Evolutionary conservation across 2,113 vertebrate genomes (phyloP).

Genomic region (Sylvilagus bachmani): DNA sequence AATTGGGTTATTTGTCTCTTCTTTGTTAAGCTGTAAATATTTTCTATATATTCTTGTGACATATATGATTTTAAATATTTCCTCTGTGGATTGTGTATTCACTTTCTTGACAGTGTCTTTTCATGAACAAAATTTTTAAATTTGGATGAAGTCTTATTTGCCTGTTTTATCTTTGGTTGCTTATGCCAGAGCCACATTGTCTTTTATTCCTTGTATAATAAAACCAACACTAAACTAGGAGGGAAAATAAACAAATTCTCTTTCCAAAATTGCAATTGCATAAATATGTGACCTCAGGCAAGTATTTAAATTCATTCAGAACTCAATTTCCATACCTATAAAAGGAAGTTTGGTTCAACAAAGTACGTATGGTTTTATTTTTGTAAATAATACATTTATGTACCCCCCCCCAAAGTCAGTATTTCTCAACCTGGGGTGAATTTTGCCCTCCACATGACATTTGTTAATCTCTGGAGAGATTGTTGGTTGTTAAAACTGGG

Average conservation of each 20-base stretch:
- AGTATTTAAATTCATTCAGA: not conserved
- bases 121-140: not conserved
- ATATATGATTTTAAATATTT: not conserved
- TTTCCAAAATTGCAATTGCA: not conserved
- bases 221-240: conserved; percentile 16
- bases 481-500: not conserved
- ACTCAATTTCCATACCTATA: conserved; percentile 6
- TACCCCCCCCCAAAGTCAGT: not conserved
- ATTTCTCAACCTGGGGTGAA: not conserved
- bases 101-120: not conserved
- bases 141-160: conserved; percentile 15
- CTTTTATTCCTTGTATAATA: conserved; percentile 34
- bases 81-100: not conserved
- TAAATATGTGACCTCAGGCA: not conserved
- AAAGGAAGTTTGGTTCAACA: not conserved
- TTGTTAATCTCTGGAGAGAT: not conserved
- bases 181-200: not conserved
- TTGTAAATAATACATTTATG: not conserved
- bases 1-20: not conserved
- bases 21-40: not conserved
- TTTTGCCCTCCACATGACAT: not conserved
- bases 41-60: not conserved
- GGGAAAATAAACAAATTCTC: not conserved
- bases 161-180: not conserved
- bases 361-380: not conserved